A percentile compares a stretch with the other conserved stretches of the same genome.
phyloP scores from a whole-genome alignment of 1,140 invertebrate genomes.

The Amphibalanus amphitrite region DNA sequence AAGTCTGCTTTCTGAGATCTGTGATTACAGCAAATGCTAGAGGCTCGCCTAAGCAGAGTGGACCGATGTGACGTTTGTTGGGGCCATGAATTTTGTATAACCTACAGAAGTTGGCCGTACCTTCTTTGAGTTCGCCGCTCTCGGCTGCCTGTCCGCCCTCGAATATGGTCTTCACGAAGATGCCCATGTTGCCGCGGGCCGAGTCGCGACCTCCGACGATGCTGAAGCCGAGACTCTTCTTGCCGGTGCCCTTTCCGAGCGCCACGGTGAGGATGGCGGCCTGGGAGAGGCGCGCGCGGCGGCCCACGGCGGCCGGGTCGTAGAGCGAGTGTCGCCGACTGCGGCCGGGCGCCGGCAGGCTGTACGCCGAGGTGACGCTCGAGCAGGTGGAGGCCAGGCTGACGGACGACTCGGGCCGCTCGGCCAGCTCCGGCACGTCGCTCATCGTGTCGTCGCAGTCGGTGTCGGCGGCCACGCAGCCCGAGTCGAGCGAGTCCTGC shows the following conservation, averaged over 20 bases:
- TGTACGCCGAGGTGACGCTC: not conserved
- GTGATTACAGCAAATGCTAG: too few relatives aligned
- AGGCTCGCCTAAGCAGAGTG: too few relatives aligned
- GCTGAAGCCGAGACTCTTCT: slow-evolving; percentile 76
- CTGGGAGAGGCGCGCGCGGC: slow-evolving; percentile 13
- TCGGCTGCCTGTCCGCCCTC: slow-evolving; percentile 71
- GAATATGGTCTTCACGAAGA: slow-evolving; percentile 80
- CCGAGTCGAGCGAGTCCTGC: not conserved
- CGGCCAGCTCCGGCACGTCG: not conserved
- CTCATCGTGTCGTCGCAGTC: not conserved
- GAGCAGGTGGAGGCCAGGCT: not conserved
- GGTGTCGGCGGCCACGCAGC: not conserved
- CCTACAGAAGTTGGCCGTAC: slow-evolving; percentile 28
- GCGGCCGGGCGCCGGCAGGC: too few relatives aligned
- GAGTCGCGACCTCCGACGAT: slow-evolving; percentile 79
- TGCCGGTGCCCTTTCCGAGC: slow-evolving; percentile 62
- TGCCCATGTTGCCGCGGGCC: slow-evolving; percentile 74
- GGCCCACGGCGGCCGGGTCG: not conserved
- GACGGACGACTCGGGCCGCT: not conserved
- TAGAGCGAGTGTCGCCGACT: too few relatives aligned
- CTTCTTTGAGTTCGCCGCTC: slow-evolving; percentile 60
- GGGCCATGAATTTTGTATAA: too few relatives aligned
- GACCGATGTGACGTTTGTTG: too few relatives aligned
- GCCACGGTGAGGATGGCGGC: slow-evolving; percentile 20
- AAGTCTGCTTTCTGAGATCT: too few relatives aligned